Percentiles rank a stretch among this genome's conserved stretches.
Conservation (phyloP, 1,140 invertebrate genomes). For the Caenorhabditis briggsae region DNA sequence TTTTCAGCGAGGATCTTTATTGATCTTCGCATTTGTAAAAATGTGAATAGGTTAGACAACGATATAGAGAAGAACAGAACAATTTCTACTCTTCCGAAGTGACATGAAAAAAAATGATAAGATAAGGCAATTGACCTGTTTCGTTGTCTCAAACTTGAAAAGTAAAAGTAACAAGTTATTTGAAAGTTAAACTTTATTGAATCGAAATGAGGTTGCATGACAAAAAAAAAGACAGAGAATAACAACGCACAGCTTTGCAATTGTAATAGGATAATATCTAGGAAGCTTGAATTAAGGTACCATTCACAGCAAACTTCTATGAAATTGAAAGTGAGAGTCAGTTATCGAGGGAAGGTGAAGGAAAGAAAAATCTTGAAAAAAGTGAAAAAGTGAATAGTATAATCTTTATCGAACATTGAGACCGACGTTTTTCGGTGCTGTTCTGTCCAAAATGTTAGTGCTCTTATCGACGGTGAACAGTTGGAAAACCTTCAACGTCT, state of each 20-base stretch:
- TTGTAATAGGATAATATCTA: background rate
- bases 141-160: background rate
- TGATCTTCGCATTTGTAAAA: conserved; percentile 22
- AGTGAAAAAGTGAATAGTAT: background rate
- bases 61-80: background rate
- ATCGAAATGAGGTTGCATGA: background rate
- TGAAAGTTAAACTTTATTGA: conserved; percentile 35
- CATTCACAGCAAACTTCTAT: background rate
- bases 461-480: conserved; percentile 44
- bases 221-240: background rate
- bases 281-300: background rate
- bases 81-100: background rate
- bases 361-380: background rate
- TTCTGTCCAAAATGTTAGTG: conserved; percentile 38
- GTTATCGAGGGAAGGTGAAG: background rate
- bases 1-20: background rate
- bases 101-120: background rate
- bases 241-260: background rate
- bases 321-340: background rate
- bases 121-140: conserved; percentile 48
- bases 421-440: conserved; percentile 23
- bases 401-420: conserved; percentile 31
- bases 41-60: background rate
- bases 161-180: background rate
- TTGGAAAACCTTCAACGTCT: conserved; percentile 35